Evolutionary conservation across 2,113 vertebrate genomes (phyloP).

Genomic region (Ceyx cyanopectus): DNA sequence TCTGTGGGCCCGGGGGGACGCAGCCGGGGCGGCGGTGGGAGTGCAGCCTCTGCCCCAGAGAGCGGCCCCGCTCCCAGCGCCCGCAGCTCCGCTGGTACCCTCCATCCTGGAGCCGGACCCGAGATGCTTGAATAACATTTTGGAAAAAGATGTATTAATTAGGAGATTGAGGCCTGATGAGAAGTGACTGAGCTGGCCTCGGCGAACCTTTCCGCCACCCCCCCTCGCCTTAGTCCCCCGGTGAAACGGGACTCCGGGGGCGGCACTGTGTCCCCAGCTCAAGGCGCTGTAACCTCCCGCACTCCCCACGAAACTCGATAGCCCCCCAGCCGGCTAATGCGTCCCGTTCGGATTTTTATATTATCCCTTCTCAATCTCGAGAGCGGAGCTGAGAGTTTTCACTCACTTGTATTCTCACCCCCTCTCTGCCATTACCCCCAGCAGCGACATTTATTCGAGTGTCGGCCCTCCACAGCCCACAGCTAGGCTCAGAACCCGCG

Average conservation of each 20-base stretch:
- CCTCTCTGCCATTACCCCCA: background rate
- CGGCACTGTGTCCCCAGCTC: background rate
- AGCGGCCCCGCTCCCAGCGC: background rate
- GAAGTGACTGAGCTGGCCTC: background rate
- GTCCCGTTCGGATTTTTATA: background rate
- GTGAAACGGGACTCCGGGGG: background rate
- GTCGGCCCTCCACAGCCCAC: background rate
- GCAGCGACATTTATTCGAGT: background rate
- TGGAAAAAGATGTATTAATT: background rate
- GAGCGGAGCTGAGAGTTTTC: background rate
- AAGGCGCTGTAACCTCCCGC: background rate
- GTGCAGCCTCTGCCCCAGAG: background rate
- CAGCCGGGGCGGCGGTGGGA: background rate
- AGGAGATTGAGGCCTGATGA: background rate
- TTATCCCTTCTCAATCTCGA: background rate
- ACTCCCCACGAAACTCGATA: constrained; percentile 6
- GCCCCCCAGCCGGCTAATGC: background rate
- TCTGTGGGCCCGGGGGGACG: background rate
- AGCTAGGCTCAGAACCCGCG: background rate
- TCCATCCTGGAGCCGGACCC: background rate
- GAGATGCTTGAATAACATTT: background rate
- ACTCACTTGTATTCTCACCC: background rate
- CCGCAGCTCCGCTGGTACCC: background rate
- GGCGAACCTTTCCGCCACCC: background rate
- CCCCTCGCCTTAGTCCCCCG: too few species aligned